Evolutionary conservation across 2,113 vertebrate species (phyloP), one percentile per base, ranked within the genome.

Genomic region (Pluvianellus socialis): DNA sequence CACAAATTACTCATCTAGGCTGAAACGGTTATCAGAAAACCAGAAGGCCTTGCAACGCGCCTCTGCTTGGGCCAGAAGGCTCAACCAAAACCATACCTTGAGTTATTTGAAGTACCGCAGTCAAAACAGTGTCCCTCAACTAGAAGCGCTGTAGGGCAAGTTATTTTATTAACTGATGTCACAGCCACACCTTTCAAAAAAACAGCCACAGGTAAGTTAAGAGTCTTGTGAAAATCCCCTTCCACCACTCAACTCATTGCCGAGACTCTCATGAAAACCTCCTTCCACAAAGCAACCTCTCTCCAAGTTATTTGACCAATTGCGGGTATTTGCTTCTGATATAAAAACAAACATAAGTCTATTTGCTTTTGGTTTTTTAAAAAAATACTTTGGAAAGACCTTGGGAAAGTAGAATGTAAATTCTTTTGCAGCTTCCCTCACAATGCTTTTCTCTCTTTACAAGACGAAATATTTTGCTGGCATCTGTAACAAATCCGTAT

Each of bases 361-460:
- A 32, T 88, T 93, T 80, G 56, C 32, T 73, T 79, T 90, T 24
- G 14, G 7, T 81, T 40, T 35, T n/a, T 21, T 10, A 22, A 16
- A 16, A 71, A 63, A 32, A 63, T 8, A 82, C 56, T 17, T 76
- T 62, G 55, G 75, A 88, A 94, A 95, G 73, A 76, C 35, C 62
- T 58, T 55, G 55, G 47, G 70, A 92, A 92, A 94, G 9, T 63
- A 90, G 82, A 93, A 93, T 16, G 21, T 74, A 80, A 93, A 95
- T 80, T 94, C 86, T 76, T 95, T 94, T 79, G 55, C 87, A 95
- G 80, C 30, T 92, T 91, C 65, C 58, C 42, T 87, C 74, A 79
- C 75, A 92, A 89, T 53, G 24, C 42, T 82, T 81, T 91, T 89
- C 89, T 47, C 86, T 91, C 83, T 91, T 71, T 92, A 58, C 38